A percentile compares a stretch with the other conserved stretches of the same genome.
These are phyloP conservation scores for Pammene aurita DNA, from an alignment of 2,888 invertebrate species.

Conservation along the genomic window DNA sequence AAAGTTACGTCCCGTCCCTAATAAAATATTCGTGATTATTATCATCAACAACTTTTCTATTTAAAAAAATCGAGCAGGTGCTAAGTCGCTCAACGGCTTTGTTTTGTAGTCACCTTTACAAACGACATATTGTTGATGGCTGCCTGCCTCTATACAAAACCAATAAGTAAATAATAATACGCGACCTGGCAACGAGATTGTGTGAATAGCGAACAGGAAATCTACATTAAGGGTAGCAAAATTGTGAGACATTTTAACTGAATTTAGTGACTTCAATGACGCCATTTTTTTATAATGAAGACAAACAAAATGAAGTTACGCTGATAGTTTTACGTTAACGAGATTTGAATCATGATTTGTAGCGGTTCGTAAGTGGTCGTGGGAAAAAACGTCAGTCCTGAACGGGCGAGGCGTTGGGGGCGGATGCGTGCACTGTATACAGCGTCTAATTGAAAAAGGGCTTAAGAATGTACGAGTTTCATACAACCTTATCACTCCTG, in stretches of 20 bases:
- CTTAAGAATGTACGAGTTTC: slow-evolving; percentile 1
- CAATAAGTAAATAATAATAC: slow-evolving; percentile 80
- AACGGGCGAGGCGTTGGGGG: slow-evolving; percentile 66
- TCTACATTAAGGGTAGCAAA: slow-evolving; percentile 67
- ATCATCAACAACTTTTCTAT: slow-evolving; percentile 29
- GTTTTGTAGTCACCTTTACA: slow-evolving; percentile 80
- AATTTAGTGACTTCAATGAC: slow-evolving; percentile 21
- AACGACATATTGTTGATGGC: slow-evolving; percentile 80
- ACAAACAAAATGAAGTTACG: slow-evolving; percentile 19
- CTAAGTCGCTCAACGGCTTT: slow-evolving; percentile 76
- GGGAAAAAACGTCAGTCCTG: slow-evolving; percentile 74
- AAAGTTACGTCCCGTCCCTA: slow-evolving; percentile 9
- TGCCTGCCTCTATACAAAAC: slow-evolving; percentile 76
- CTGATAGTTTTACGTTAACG: slow-evolving; percentile 26
- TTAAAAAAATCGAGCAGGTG: slow-evolving; percentile 70
- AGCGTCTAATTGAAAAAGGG: slow-evolving; percentile 9
- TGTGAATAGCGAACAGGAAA: slow-evolving; percentile 77
- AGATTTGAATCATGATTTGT: slow-evolving; percentile 55
- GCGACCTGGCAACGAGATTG: slow-evolving; percentile 70
- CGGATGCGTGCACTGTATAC: slow-evolving; percentile 57
- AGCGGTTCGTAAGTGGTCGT: slow-evolving; percentile 69
- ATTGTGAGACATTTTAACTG: slow-evolving; percentile 40
- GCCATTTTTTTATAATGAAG: neutral
- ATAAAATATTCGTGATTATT: slow-evolving; percentile 37
- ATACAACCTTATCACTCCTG: slow-evolving; percentile 1